A percentile compares a stretch with the other conserved stretches of the same genome.
Conservation (phyloP, 2,113 vertebrate genomes). For the Psittacus erithacus region DNA sequence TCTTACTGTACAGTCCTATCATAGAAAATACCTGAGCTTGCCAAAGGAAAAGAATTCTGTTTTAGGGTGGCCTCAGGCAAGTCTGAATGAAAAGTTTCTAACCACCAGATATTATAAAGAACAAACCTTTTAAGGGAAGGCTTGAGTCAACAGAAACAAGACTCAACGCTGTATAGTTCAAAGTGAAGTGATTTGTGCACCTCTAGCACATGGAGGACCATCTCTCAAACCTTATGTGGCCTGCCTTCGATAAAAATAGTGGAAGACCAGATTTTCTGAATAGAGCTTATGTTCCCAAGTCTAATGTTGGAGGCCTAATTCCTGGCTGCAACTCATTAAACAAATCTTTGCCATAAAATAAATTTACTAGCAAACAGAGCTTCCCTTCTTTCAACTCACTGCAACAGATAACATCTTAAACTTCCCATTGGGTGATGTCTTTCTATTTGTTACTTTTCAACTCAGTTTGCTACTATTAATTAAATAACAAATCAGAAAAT, state of each 20-base stretch:
- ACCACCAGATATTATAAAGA: neutral
- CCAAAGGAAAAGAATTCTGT: neutral
- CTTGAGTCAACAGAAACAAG: neutral
- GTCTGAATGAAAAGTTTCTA: neutral
- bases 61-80: neutral
- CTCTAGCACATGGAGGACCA: neutral
- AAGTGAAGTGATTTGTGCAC: neutral
- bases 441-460: conserved; percentile 30
- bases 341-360: neutral
- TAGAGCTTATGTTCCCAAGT: neutral
- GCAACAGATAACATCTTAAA: conserved; percentile 13
- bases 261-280: neutral
- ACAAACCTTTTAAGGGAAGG: neutral
- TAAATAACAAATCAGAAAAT: conserved; percentile 63
- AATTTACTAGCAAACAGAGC: neutral
- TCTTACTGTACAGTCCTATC: neutral
- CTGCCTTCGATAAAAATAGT: neutral
- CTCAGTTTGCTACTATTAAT: conserved; percentile 58
- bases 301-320: neutral
- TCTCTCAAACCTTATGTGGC: neutral
- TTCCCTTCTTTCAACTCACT: neutral
- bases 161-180: neutral
- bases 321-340: neutral
- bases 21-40: neutral
- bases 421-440: conserved; percentile 10